phyloP scores from a whole-genome alignment of 2,888 invertebrate species.

The Caenorhabditis macrosperma region DNA sequence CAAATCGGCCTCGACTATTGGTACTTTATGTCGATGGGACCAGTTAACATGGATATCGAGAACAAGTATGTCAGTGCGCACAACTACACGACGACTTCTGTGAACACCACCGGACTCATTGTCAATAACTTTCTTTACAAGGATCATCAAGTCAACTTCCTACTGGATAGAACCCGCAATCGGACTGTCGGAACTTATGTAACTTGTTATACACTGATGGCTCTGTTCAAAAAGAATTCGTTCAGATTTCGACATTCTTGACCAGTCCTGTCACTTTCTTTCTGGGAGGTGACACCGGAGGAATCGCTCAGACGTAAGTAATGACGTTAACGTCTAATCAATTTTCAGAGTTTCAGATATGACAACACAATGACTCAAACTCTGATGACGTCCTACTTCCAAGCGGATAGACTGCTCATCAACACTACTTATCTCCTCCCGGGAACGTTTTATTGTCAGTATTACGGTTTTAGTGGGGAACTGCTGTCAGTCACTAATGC shows the following conservation, averaged over 20 bases:
- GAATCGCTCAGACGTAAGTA: neutral
- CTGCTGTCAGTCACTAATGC: neutral
- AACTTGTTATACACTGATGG: neutral
- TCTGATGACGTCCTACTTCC: neutral
- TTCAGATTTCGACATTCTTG: slow-evolving; percentile 1
- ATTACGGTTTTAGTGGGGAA: slow-evolving; percentile 1
- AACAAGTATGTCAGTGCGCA: neutral
- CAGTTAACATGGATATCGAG: neutral
- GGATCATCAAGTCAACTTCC: neutral
- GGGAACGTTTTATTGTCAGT: slow-evolving; percentile 13
- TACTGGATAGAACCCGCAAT: neutral
- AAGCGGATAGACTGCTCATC: neutral
- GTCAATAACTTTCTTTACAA: neutral
- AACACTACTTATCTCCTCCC: neutral
- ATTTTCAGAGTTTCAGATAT: slow-evolving; percentile 3
- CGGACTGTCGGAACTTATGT: neutral
- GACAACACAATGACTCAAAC: neutral
- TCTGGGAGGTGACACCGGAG: neutral
- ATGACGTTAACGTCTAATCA: neutral
- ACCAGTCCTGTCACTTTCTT: neutral
- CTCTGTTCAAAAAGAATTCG: too few species aligned
- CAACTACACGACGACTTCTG: neutral
- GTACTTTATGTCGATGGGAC: slow-evolving; percentile 2
- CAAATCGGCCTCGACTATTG: slow-evolving; percentile 3
- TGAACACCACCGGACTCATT: neutral